These are phyloP conservation scores for Limnephilus rhombicus DNA, from an alignment of 2,888 invertebrate genomes.

Conservation along the genomic window DNA sequence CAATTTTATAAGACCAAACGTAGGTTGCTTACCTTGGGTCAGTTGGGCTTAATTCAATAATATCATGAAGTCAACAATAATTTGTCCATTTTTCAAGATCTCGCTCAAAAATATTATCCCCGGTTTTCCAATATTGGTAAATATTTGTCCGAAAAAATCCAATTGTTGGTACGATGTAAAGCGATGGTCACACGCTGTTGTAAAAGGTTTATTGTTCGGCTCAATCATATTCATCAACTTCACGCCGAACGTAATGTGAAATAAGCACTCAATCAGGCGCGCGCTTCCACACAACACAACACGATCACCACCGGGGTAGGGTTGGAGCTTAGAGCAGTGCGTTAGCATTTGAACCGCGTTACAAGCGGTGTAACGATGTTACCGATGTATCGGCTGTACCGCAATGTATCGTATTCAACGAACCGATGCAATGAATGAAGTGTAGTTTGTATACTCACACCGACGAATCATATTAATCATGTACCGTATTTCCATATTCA, in stretches of 20 bases:
- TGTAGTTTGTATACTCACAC: too few species aligned
- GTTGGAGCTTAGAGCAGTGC: neutral
- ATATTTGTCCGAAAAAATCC: neutral
- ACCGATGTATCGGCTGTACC: neutral
- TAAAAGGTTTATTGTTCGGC: constrained; percentile 30
- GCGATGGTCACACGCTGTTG: neutral
- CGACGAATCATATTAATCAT: too few species aligned
- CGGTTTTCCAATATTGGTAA: neutral
- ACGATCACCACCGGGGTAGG: neutral
- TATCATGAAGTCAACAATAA: too few species aligned
- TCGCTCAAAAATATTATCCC: too few species aligned
- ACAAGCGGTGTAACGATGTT: neutral
- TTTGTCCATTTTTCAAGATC: too few species aligned
- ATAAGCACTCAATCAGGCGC: constrained; percentile 21
- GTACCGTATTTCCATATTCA: too few species aligned
- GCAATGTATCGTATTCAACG: neutral
- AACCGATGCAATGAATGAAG: neutral
- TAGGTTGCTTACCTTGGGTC: too few species aligned
- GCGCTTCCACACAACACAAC: neutral
- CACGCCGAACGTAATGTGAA: constrained; percentile 8
- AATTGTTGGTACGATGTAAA: neutral
- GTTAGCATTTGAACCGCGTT: neutral
- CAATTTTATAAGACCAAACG: too few species aligned
- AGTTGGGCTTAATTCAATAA: too few species aligned
- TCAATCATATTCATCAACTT: constrained; percentile 10